phyloP scores from a whole-genome alignment of 2,888 invertebrate genomes.

The Carterocephalus palaemon region DNA sequence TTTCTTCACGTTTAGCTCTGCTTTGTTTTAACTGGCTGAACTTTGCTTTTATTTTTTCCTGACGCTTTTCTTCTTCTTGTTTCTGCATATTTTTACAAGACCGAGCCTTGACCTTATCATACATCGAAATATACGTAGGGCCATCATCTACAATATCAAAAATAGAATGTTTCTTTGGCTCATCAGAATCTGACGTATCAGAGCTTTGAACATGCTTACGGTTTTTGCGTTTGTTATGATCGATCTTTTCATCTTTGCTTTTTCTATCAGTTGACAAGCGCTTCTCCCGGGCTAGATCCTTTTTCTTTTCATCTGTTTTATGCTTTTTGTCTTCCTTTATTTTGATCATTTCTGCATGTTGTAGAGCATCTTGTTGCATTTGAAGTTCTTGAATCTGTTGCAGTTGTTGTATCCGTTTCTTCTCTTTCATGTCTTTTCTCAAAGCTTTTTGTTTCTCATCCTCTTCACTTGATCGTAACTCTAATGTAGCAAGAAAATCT shows the following conservation, averaged over 20 bases:
- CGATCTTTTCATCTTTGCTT: constrained; percentile 71
- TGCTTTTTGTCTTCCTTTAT: constrained; percentile 65
- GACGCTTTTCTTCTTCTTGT: constrained; percentile 91
- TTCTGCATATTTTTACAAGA: constrained; percentile 97
- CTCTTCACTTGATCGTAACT: constrained; percentile 79
- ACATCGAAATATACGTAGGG: constrained; percentile 97
- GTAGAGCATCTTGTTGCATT: constrained; percentile 68
- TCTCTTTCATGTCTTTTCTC: constrained; percentile 78
- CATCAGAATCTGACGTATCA: constrained; percentile 86
- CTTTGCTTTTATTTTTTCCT: constrained; percentile 92
- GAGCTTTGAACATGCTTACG: constrained; percentile 77
- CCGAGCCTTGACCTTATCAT: constrained; percentile 96
- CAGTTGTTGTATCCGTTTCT: constrained; percentile 72
- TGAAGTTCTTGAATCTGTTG: constrained; percentile 73
- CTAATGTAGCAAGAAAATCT: constrained; percentile 79
- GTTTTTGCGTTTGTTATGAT: constrained; percentile 62
- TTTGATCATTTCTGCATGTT: constrained; percentile 64
- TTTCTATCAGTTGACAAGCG: constrained; percentile 73
- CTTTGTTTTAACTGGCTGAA: constrained; percentile 93
- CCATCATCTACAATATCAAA: constrained; percentile 94
- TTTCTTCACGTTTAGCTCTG: constrained; percentile 91
- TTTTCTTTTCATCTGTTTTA: constrained; percentile 68
- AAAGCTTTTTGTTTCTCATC: constrained; percentile 78
- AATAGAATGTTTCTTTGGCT: constrained; percentile 93
- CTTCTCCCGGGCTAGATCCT: constrained; percentile 68